A percentile compares a stretch with the other conserved stretches of the same genome.
phyloP scores from a whole-genome alignment of 2,888 invertebrate genomes.

The Himalopsyche tibetana region DNA sequence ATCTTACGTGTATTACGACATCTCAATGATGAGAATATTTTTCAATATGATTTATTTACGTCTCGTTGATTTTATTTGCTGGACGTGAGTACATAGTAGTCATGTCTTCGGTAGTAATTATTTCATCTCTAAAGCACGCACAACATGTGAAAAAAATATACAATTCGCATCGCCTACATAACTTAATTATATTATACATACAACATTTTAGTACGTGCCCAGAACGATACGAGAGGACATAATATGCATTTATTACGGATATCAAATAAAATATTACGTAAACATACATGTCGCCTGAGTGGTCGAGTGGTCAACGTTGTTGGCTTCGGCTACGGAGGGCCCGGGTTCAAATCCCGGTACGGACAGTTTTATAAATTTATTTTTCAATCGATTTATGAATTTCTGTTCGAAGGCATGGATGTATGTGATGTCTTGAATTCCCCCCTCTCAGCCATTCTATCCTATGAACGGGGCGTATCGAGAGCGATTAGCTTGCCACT shows the following conservation, averaged over 20 bases:
- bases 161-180: background rate
- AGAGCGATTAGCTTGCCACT: no score
- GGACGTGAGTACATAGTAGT: slow-evolving; percentile 35
- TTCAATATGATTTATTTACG: slow-evolving; percentile 15
- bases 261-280: no score
- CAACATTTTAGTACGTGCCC: background rate
- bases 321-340: no score
- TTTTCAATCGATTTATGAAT: no score
- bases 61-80: slow-evolving; percentile 12
- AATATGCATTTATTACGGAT: background rate
- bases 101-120: slow-evolving; percentile 21
- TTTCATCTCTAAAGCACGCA: slow-evolving; percentile 35
- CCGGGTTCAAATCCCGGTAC: no score
- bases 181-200: slow-evolving; percentile 5
- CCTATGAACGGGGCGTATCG: no score
- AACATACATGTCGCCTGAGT: no score
- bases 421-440: no score
- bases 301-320: no score
- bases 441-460: no score
- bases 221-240: background rate
- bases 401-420: no score
- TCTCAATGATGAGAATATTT: background rate
- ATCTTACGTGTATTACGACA: background rate
- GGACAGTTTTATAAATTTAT: no score
- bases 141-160: background rate